Percentiles rank a stretch among this genome's conserved stretches.
Evolutionary conservation across 2,113 vertebrate genomes (phyloP).

Genomic region (Scopus umbretta): DNA sequence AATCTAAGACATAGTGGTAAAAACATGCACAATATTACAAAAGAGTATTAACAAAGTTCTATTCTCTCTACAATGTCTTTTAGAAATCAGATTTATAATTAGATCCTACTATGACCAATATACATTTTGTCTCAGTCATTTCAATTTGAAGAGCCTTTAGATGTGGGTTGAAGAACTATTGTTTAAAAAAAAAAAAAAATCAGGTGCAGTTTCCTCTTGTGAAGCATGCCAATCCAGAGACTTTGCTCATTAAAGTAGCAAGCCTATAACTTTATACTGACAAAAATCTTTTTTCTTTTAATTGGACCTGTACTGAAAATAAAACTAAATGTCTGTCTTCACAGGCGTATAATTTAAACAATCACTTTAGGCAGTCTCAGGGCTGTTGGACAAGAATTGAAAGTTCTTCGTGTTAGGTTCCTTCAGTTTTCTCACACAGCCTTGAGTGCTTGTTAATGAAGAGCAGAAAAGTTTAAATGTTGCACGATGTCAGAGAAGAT

Average conservation of each 20-base stretch:
- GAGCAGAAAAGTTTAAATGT: background rate
- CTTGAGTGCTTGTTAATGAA: background rate
- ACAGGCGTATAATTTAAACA: background rate
- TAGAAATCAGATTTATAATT: background rate
- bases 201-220: background rate
- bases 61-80: background rate
- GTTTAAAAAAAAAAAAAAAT: background rate
- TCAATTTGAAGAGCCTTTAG: background rate
- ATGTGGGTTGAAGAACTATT: background rate
- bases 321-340: background rate
- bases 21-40: background rate
- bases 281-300: background rate
- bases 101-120: background rate
- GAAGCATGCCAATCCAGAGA: background rate
- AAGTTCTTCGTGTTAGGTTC: background rate
- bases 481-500: rapidly evolving
- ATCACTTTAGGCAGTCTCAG: background rate
- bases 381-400: background rate
- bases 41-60: background rate
- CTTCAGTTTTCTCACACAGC: background rate
- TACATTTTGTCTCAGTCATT: background rate
- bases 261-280: background rate
- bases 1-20: background rate
- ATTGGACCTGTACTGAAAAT: background rate
- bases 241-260: background rate